Conservation (phyloP, 2,797 vertebrate genomes). For the Falco naumanni region DNA sequence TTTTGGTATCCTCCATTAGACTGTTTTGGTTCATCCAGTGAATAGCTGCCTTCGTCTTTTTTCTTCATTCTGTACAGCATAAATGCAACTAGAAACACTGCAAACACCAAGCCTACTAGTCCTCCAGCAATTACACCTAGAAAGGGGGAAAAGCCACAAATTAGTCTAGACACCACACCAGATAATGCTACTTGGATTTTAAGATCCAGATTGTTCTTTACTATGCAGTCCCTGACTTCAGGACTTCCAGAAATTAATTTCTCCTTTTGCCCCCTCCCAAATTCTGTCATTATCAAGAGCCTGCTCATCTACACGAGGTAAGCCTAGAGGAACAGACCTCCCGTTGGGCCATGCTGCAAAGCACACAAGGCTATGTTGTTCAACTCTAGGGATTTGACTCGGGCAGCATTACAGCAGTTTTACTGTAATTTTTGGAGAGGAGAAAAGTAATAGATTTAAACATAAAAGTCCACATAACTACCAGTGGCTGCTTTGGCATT, state of each 20-base stretch:
- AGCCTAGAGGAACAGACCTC: not conserved
- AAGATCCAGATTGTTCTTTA: not conserved
- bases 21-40: conserved; percentile 78
- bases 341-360: not conserved
- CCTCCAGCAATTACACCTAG: conserved; percentile 86
- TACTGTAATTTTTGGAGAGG: not conserved
- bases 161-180: not conserved
- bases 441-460: not conserved
- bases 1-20: conserved; percentile 80
- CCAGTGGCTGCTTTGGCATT: not conserved
- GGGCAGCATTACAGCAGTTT: not conserved
- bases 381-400: not conserved
- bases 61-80: conserved; percentile 87
- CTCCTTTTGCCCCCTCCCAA: not conserved
- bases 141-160: not conserved
- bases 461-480: not conserved
- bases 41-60: conserved; percentile 83
- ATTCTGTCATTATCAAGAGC: not conserved
- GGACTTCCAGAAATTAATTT: not conserved
- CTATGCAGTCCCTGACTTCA: fast-evolving
- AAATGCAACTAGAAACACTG: conserved; percentile 78
- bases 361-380: not conserved
- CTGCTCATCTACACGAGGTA: not conserved
- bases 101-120: conserved; percentile 80
- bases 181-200: not conserved